Percentiles rank a stretch among this genome's conserved stretches.
phyloP scores from a whole-genome alignment of 2,888 invertebrate genomes.

The Orthosia cruda region DNA sequence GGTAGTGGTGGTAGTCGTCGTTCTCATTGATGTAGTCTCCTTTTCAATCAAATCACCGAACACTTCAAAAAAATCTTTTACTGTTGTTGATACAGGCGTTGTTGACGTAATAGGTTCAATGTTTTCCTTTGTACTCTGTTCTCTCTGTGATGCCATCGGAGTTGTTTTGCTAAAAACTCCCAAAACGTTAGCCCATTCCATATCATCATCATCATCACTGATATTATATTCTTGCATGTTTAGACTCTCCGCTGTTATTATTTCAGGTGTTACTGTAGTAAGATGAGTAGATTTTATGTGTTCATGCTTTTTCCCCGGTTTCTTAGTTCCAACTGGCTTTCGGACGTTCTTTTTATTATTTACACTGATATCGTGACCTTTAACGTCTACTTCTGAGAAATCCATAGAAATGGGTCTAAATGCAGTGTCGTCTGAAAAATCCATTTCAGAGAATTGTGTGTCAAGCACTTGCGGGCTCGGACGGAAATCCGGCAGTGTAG shows the following conservation, averaged over 20 bases:
- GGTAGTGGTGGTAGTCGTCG: slow-evolving; percentile 71
- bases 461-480: slow-evolving; percentile 88
- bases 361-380: slow-evolving; percentile 68
- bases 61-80: slow-evolving; percentile 20
- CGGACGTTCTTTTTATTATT: slow-evolving; percentile 74
- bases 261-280: slow-evolving; percentile 83
- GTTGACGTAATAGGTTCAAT: slow-evolving; percentile 69
- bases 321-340: slow-evolving; percentile 75
- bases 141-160: slow-evolving; percentile 82
- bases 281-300: slow-evolving; percentile 76
- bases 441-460: slow-evolving; percentile 80
- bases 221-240: slow-evolving; percentile 68
- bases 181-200: slow-evolving; percentile 85
- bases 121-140: slow-evolving; percentile 70
- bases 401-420: slow-evolving; percentile 86
- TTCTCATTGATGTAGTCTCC: slow-evolving; percentile 28
- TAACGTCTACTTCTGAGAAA: slow-evolving; percentile 72
- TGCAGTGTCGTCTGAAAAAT: slow-evolving; percentile 79
- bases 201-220: slow-evolving; percentile 63
- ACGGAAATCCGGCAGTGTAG: slow-evolving; percentile 82
- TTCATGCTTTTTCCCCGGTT: slow-evolving; percentile 81
- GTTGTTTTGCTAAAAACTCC: slow-evolving; percentile 87
- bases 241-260: slow-evolving; percentile 81
- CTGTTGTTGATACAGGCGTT: slow-evolving; percentile 65
- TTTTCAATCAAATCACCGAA: slow-evolving; percentile 46